Conservation (phyloP, 2,797 vertebrate genomes). For the Fringilla coelebs region DNA sequence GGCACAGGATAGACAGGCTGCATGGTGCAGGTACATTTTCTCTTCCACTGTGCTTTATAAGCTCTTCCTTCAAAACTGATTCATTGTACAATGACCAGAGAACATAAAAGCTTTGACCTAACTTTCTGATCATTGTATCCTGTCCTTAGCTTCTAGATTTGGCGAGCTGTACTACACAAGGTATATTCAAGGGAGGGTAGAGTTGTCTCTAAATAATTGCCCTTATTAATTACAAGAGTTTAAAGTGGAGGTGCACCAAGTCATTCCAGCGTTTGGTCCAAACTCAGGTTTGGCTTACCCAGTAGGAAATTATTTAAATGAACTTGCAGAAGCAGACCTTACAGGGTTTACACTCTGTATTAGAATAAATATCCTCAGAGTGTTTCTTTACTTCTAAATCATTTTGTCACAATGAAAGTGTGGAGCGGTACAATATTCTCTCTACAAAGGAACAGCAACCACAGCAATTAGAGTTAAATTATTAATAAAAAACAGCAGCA, state of each 20-base stretch:
- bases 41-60: neutral
- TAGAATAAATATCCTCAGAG: neutral
- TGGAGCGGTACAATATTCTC: neutral
- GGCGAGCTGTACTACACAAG: neutral
- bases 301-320: neutral
- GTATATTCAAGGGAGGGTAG: neutral
- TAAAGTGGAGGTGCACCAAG: neutral
- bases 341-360: neutral
- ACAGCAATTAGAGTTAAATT: neutral
- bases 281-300: neutral
- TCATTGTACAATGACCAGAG: neutral
- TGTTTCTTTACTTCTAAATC: neutral
- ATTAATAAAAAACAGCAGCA: neutral
- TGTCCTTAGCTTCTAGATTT: neutral
- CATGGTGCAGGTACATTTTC: neutral
- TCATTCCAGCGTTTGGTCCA: neutral
- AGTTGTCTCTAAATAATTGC: neutral
- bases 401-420: neutral
- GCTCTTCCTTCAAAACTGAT: neutral
- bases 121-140: neutral
- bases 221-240: neutral
- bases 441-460: neutral
- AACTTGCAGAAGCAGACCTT: neutral
- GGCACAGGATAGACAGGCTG: neutral
- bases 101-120: neutral